Percentiles rank a stretch among this genome's conserved stretches.
These are phyloP conservation scores for Melipona quadrifasciata DNA, from an alignment of 1,140 invertebrate species.

Conservation along the genomic window DNA sequence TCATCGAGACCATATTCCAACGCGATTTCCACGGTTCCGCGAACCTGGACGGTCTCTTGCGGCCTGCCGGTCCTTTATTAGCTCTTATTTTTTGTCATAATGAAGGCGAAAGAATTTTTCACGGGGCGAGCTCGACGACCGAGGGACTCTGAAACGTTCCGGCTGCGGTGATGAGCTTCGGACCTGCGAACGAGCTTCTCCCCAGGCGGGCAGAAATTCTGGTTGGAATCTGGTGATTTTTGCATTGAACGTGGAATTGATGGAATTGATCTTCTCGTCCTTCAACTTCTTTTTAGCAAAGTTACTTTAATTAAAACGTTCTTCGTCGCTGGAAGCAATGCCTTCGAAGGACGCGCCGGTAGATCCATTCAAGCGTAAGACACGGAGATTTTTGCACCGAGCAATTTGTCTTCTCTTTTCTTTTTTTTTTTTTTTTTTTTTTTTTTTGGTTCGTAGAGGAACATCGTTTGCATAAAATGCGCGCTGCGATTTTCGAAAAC, in stretches of 20 bases:
- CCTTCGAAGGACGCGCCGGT: neutral
- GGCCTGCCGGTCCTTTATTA: slow-evolving; percentile 15
- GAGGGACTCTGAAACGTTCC: neutral
- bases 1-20: slow-evolving; percentile 9
- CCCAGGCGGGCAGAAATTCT: neutral
- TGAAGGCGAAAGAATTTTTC: neutral
- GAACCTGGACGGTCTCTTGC: neutral
- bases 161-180: neutral
- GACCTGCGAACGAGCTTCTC: too few relatives aligned
- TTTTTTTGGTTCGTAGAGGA: neutral
- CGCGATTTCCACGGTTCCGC: neutral
- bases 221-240: neutral
- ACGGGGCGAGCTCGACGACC: neutral
- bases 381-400: neutral
- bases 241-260: neutral
- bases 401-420: neutral
- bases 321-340: too few relatives aligned
- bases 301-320: too few relatives aligned
- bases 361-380: slow-evolving; percentile 5
- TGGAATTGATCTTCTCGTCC: neutral
- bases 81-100: slow-evolving; percentile 13
- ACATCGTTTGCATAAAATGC: neutral
- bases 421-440: too few relatives aligned
- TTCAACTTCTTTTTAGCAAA: too few relatives aligned
- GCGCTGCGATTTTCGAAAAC: neutral